Evolutionary conservation across 2,888 invertebrate genomes (phyloP).

Genomic region (Synergus itoensis): DNA sequence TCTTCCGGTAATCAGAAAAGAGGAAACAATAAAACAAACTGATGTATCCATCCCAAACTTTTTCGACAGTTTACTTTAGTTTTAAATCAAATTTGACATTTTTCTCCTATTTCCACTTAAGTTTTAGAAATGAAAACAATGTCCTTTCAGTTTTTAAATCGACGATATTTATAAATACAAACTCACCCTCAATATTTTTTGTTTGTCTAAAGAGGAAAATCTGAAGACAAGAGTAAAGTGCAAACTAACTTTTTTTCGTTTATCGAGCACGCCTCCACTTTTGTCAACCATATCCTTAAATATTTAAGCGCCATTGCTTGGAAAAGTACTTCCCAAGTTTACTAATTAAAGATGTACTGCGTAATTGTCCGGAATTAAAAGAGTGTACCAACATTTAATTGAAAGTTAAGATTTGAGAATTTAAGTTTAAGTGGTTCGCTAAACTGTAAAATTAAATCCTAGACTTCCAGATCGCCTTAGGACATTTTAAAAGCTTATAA

Average conservation of each 20-base stretch:
- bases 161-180: background rate
- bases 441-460: slow-evolving; percentile 30
- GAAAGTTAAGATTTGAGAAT: slow-evolving; percentile 6
- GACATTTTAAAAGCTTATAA: slow-evolving; percentile 5
- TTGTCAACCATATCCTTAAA: background rate
- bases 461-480: background rate
- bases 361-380: slow-evolving; percentile 31
- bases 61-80: background rate
- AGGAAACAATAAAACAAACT: slow-evolving; percentile 32
- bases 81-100: background rate
- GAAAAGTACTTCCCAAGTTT: slow-evolving; percentile 27
- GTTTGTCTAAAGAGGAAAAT: slow-evolving; percentile 1
- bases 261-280: background rate
- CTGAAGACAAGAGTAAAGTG: background rate
- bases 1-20: slow-evolving; percentile 18
- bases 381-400: slow-evolving; percentile 16
- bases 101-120: background rate
- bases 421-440: background rate
- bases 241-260: slow-evolving; percentile 8
- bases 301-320: background rate
- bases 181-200: background rate
- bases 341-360: slow-evolving; percentile 30
- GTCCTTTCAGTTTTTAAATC: no score
- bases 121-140: no score
- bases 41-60: slow-evolving; percentile 9